phyloP scores from a whole-genome alignment of 2,113 vertebrate genomes.

The Daubentonia madagascariensis region DNA sequence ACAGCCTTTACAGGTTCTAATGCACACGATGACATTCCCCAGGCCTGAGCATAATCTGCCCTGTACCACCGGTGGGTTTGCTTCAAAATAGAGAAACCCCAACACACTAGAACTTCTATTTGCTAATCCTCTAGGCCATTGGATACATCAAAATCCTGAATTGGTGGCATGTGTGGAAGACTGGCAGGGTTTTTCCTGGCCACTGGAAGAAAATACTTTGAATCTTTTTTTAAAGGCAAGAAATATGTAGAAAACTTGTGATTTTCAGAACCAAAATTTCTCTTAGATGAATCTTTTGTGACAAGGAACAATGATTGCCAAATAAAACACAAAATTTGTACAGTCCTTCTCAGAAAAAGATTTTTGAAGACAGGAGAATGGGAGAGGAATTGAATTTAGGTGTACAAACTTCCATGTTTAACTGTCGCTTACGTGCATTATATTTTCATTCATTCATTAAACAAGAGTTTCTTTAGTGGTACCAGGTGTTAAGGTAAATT shows the following conservation, averaged over 20 bases:
- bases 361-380: not conserved
- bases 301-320: not conserved
- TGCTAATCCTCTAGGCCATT: not conserved
- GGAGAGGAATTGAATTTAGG: not conserved
- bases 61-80: not conserved
- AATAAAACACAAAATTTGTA: not conserved
- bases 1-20: not conserved
- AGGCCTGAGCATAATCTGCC: not conserved
- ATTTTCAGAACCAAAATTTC: not conserved
- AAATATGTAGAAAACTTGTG: not conserved
- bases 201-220: not conserved
- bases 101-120: not conserved
- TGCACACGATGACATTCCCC: not conserved
- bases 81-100: not conserved
- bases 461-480: not conserved
- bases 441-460: not conserved
- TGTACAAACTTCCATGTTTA: not conserved
- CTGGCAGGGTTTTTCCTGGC: not conserved
- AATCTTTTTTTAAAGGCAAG: not conserved
- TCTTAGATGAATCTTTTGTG: not conserved
- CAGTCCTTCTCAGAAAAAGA: not conserved
- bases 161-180: not conserved
- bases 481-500: not conserved
- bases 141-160: not conserved
- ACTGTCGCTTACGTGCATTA: not conserved